Conservation (phyloP, 2,888 invertebrate species). For the Mimas tiliae region DNA sequence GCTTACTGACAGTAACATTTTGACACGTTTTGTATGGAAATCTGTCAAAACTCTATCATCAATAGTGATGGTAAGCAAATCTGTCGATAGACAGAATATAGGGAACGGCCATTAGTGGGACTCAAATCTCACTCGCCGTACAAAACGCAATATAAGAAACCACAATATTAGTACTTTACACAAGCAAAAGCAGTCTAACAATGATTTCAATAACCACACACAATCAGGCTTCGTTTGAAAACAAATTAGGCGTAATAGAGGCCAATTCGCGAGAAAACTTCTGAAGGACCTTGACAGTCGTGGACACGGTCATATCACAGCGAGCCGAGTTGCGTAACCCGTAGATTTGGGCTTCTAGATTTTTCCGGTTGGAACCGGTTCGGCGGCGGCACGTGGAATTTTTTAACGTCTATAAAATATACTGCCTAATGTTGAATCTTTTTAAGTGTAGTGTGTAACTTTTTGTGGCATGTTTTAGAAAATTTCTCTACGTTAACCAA, state of each 20-base stretch:
- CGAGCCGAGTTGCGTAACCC: constrained; percentile 10
- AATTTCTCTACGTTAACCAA: too few species aligned
- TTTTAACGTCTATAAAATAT: background rate
- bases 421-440: background rate
- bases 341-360: constrained; percentile 18
- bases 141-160: background rate
- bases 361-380: constrained; percentile 14
- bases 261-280: constrained; percentile 42
- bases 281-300: constrained; percentile 44
- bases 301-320: constrained; percentile 38
- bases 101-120: too few species aligned
- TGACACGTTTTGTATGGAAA: too few species aligned
- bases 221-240: constrained; percentile 30
- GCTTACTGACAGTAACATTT: too few species aligned
- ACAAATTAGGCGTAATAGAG: constrained; percentile 40
- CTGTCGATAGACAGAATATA: too few species aligned
- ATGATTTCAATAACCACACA: constrained; percentile 19
- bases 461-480: too few species aligned
- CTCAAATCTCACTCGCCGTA: too few species aligned
- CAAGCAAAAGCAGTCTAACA: background rate
- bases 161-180: background rate
- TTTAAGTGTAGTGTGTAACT: background rate
- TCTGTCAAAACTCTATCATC: too few species aligned
- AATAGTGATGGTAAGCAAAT: too few species aligned
- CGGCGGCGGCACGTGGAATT: background rate